These are phyloP conservation scores for Seriola quinqueradiata DNA, from an alignment of 2,113 vertebrate genomes.

Conservation along the genomic window DNA sequence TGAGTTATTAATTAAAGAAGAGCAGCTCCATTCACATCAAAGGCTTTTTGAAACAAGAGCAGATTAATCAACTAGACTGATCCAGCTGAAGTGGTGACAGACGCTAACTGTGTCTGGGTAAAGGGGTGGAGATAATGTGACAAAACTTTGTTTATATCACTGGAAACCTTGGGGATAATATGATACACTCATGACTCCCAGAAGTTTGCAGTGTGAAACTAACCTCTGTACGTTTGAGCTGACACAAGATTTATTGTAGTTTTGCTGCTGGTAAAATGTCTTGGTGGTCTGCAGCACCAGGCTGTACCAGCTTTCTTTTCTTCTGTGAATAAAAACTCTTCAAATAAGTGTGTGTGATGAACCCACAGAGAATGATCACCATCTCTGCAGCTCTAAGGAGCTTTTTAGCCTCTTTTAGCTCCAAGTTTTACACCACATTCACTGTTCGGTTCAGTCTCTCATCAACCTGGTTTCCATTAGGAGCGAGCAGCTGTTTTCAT, in stretches of 20 bases:
- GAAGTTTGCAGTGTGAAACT: background rate
- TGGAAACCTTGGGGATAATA: background rate
- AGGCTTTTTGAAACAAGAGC: constrained; percentile 23
- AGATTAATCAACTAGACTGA: constrained; percentile 26
- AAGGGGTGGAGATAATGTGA: background rate
- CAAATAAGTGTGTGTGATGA: background rate
- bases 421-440: too few species aligned
- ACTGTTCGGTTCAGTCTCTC: too few species aligned
- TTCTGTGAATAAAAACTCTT: background rate
- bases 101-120: constrained; percentile 10
- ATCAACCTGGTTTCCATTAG: too few species aligned
- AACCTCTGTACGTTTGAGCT: background rate
- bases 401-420: too few species aligned
- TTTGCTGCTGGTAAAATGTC: background rate
- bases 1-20: constrained; percentile 47
- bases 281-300: background rate
- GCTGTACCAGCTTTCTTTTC: background rate
- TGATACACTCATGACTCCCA: background rate
- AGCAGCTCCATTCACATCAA: constrained; percentile 35
- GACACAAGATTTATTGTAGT: background rate
- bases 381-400: too few species aligned
- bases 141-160: background rate
- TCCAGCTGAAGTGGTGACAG: constrained; percentile 17
- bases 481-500: too few species aligned
- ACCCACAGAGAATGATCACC: too few species aligned